Conservation (phyloP, 2,888 invertebrate genomes). For the Heliconius ethilla region DNA sequence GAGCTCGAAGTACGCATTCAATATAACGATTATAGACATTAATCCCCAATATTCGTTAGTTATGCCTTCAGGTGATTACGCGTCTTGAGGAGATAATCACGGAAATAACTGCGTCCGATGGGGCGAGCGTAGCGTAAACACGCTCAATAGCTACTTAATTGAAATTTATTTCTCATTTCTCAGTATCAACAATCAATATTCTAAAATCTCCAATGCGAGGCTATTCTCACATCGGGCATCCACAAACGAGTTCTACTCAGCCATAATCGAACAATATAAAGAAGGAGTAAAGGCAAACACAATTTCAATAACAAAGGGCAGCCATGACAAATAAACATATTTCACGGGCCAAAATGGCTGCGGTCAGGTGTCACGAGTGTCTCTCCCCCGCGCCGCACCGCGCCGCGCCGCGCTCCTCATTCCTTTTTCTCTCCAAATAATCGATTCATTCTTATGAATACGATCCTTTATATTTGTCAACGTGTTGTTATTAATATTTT, state of each 20-base stretch:
- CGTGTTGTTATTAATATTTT: conserved; percentile 45
- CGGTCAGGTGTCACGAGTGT: conserved; percentile 79
- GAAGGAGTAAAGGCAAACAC: conserved; percentile 82
- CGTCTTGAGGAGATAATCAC: conserved; percentile 70
- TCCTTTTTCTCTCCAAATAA: conserved; percentile 73
- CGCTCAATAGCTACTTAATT: conserved; percentile 77
- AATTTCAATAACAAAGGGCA: conserved; percentile 81
- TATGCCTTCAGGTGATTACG: conserved; percentile 55
- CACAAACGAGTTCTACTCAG: conserved; percentile 77
- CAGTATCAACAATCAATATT: conserved; percentile 82
- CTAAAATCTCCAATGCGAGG: conserved; percentile 71
- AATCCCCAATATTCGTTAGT: conserved; percentile 60
- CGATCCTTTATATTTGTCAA: conserved; percentile 62
- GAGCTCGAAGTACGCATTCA: conserved; percentile 47
- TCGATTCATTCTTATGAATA: conserved; percentile 76
- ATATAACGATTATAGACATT: conserved; percentile 63
- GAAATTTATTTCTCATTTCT: conserved; percentile 82
- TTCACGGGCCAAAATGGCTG: conserved; percentile 81
- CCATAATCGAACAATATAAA: conserved; percentile 82
- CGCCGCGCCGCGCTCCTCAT: conserved; percentile 51
- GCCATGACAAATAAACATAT: conserved; percentile 82
- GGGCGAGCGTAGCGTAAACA: conserved; percentile 60
- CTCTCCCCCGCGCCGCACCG: conserved; percentile 54
- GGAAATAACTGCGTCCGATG: conserved; percentile 65
- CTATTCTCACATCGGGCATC: conserved; percentile 74